phyloP scores from a whole-genome alignment of 2,797 vertebrate genomes.

The Characodon lateralis region DNA sequence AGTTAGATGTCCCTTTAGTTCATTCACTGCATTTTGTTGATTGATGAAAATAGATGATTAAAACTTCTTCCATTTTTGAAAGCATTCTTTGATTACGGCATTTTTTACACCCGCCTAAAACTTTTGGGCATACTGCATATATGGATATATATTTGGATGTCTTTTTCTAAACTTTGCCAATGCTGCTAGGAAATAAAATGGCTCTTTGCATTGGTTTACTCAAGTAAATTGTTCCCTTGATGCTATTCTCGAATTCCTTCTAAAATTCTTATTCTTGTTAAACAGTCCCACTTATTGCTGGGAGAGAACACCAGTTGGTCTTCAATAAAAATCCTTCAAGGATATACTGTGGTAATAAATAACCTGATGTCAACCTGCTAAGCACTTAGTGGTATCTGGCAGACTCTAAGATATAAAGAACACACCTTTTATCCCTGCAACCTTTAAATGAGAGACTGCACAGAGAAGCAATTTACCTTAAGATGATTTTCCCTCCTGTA shows the following conservation, averaged over 20 bases:
- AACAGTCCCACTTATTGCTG: not conserved
- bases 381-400: slow-evolving; percentile 27
- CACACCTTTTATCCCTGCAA: slow-evolving; percentile 20
- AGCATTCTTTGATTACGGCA: too few species aligned
- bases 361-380: slow-evolving; percentile 14
- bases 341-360: not conserved
- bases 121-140: too few species aligned
- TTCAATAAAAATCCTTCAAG: not conserved
- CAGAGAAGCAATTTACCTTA: slow-evolving; percentile 55
- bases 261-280: not conserved
- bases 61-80: too few species aligned
- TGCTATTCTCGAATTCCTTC: not conserved
- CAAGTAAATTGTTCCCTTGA: not conserved
- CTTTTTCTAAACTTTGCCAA: not conserved
- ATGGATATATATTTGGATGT: not conserved
- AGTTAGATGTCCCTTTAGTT: too few species aligned
- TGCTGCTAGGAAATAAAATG: not conserved
- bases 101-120: too few species aligned
- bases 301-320: not conserved
- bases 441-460: slow-evolving; percentile 42
- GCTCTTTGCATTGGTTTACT: not conserved
- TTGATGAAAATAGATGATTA: too few species aligned
- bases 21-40: too few species aligned
- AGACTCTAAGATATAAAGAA: slow-evolving; percentile 33
- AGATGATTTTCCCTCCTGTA: slow-evolving; percentile 57